phyloP scores from a whole-genome alignment of 2,888 invertebrate species.

The Blera fallax region DNA sequence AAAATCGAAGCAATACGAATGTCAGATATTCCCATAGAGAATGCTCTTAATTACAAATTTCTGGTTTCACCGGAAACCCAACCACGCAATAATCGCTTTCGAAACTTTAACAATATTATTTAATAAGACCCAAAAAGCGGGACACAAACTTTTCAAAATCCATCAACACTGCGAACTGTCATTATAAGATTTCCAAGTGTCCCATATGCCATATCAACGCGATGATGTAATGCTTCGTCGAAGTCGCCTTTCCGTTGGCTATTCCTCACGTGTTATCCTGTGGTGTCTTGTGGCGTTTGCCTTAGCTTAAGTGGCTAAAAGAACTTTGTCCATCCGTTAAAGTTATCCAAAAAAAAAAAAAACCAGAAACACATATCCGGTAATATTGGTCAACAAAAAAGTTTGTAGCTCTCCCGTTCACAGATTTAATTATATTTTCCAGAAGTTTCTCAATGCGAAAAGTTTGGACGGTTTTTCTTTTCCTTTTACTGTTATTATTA shows the following conservation, averaged over 20 bases:
- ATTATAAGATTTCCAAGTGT: constrained; percentile 44
- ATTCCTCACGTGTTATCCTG: not conserved
- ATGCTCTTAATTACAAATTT: not conserved
- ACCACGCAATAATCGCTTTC: constrained; percentile 3
- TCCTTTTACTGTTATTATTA: constrained; percentile 18
- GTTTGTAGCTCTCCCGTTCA: constrained; percentile 25
- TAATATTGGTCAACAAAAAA: constrained; percentile 33
- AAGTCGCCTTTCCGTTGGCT: not conserved
- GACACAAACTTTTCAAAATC: constrained; percentile 21
- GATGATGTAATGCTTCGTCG: constrained; percentile 8
- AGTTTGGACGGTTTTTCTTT: constrained; percentile 35
- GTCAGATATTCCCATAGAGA: not conserved
- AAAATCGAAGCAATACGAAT: not conserved
- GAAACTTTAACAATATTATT: constrained; percentile 33
- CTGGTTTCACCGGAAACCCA: not conserved
- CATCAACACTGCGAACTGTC: constrained; percentile 28
- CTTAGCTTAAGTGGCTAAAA: constrained; percentile 40
- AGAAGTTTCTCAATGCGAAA: constrained; percentile 38
- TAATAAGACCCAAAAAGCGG: constrained; percentile 12
- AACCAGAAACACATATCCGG: not conserved
- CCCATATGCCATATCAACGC: constrained; percentile 26
- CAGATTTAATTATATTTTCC: constrained; percentile 52
- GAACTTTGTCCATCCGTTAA: constrained; percentile 48
- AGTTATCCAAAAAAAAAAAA: constrained; percentile 9
- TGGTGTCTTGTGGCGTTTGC: constrained; percentile 18